Percentiles rank a stretch among this genome's conserved stretches.
These are phyloP conservation scores for Galagoides demidoff DNA, from an alignment of 2,797 vertebrate species.

Conservation along the genomic window DNA sequence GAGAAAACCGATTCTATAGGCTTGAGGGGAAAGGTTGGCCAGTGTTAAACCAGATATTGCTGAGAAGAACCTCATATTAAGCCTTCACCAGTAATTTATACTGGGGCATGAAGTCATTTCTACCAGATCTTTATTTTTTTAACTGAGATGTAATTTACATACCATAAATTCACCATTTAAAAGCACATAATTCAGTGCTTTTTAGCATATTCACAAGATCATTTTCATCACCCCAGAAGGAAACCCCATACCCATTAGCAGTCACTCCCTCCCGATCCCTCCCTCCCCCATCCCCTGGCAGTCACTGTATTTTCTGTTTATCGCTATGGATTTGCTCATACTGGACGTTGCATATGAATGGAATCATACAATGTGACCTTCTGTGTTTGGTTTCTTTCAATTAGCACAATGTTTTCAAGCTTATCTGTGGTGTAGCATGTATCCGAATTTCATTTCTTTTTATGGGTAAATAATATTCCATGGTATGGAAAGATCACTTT, in stretches of 20 bases:
- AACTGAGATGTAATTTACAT: neutral
- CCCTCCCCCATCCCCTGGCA: neutral
- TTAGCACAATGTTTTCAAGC: neutral
- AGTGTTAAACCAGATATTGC: neutral
- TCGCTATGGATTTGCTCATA: neutral
- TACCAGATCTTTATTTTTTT: neutral
- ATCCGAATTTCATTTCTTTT: neutral
- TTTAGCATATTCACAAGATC: neutral
- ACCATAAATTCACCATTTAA: neutral
- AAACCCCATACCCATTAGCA: neutral
- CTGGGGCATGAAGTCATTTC: neutral
- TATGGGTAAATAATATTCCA: neutral
- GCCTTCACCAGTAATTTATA: neutral
- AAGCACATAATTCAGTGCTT: neutral
- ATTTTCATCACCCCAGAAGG: neutral
- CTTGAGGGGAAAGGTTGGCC: neutral
- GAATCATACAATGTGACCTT: neutral
- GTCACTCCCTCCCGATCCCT: neutral
- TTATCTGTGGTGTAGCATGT: neutral
- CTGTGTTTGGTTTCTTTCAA: neutral
- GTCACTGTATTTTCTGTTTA: neutral
- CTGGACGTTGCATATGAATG: neutral
- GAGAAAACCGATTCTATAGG: conserved; percentile 13
- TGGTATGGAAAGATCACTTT: neutral
- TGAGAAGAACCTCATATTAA: neutral